These are phyloP conservation scores for Drymonia ruficornis DNA, from an alignment of 2,888 invertebrate genomes.

Conservation along the genomic window DNA sequence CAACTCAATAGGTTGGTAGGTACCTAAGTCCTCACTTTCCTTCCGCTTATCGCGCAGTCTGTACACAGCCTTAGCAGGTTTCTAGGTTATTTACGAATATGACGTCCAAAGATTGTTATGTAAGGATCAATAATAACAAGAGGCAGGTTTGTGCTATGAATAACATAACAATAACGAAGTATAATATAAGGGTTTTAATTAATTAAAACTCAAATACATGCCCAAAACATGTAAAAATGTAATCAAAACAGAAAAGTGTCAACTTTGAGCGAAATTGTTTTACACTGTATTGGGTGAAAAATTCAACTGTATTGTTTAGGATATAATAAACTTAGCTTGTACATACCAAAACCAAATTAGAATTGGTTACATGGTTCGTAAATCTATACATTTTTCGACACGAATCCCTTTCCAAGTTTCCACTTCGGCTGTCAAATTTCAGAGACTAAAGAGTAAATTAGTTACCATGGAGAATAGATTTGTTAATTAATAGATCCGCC, in stretches of 20 bases:
- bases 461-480: conserved; percentile 30
- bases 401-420: conserved; percentile 55
- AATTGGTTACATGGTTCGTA: conserved; percentile 70
- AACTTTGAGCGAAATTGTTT: not conserved
- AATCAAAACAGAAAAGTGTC: conserved; percentile 29
- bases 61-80: conserved; percentile 42
- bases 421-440: conserved; percentile 74
- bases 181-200: conserved; percentile 4
- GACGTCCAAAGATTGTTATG: conserved; percentile 74
- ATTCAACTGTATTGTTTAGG: not conserved
- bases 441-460: conserved; percentile 49
- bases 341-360: conserved; percentile 75
- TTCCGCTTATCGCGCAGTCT: conserved; percentile 15
- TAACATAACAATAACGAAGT: conserved; percentile 13
- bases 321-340: conserved; percentile 14
- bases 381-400: conserved; percentile 81
- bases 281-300: not conserved
- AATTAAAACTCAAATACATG: conserved; percentile 9
- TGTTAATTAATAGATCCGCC: conserved; percentile 16
- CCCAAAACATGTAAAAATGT: conserved; percentile 17
- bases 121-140: conserved; percentile 71
- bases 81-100: conserved; percentile 71
- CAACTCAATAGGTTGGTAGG: no score
- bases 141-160: conserved; percentile 38
- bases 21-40: no score